phyloP scores from a whole-genome alignment of 2,113 vertebrate species.

The Eleginops maclovinus region DNA sequence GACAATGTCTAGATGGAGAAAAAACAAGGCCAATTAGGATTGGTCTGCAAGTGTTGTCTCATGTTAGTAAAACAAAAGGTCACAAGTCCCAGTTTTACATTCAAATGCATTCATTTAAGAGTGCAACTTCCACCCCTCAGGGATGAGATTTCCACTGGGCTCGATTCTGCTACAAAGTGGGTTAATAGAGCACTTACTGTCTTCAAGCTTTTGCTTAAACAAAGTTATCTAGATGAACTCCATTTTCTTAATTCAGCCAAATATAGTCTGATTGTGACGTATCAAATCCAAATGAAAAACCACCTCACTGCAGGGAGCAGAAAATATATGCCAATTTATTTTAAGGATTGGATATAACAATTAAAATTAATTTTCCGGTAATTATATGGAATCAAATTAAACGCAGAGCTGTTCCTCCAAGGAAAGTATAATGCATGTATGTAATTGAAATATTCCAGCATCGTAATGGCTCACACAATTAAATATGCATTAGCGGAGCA shows the following conservation, averaged over 20 bases:
- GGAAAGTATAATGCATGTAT: conserved; percentile 70
- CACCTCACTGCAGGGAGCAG: conserved; percentile 41
- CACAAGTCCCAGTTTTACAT: conserved; percentile 21
- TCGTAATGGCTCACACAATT: conserved; percentile 80
- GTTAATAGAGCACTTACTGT: conserved; percentile 61
- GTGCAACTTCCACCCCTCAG: neutral
- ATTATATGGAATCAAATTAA: conserved; percentile 80
- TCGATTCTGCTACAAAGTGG: conserved; percentile 46
- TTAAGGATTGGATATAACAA: conserved; percentile 71
- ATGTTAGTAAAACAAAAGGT: conserved; percentile 25
- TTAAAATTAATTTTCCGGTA: conserved; percentile 80
- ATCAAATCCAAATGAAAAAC: conserved; percentile 53
- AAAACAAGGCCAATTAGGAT: conserved; percentile 41
- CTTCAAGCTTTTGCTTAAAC: conserved; percentile 48
- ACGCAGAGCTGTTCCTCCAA: conserved; percentile 71
- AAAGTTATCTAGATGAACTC: conserved; percentile 55
- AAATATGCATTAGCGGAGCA: conserved; percentile 77
- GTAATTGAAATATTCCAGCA: conserved; percentile 81
- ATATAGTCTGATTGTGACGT: conserved; percentile 36
- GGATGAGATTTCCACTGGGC: conserved; percentile 34
- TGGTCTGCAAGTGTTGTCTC: conserved; percentile 6
- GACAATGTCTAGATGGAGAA: conserved; percentile 27
- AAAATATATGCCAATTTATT: conserved; percentile 65
- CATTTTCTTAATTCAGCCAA: conserved; percentile 58
- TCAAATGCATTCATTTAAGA: conserved; percentile 13